These are phyloP conservation scores for Mesaphorura yosii DNA, from an alignment of 1,140 invertebrate species.

Conservation along the genomic window DNA sequence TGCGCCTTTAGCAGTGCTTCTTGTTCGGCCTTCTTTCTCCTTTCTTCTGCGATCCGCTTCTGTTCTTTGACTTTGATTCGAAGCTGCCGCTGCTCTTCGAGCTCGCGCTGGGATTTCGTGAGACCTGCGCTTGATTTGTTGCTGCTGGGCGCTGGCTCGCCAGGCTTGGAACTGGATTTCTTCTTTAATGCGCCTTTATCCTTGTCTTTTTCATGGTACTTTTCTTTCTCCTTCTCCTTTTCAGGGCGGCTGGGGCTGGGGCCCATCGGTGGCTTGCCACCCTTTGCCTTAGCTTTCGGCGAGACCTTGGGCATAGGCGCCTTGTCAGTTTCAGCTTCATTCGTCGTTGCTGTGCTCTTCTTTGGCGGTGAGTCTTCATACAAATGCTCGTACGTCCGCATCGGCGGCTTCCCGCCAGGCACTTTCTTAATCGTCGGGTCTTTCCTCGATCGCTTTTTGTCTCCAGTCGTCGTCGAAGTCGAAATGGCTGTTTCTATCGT, in stretches of 20 bases:
- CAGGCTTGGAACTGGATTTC: neutral
- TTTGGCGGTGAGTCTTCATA: too few species aligned
- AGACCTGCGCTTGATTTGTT: too few species aligned
- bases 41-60: constrained; percentile 9
- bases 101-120: constrained; percentile 1
- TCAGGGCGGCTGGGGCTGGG: too few species aligned
- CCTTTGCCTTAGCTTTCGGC: neutral
- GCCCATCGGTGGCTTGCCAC: neutral
- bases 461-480: neutral
- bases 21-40: constrained; percentile 28
- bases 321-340: neutral
- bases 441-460: constrained; percentile 10
- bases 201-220: neutral
- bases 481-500: too few species aligned
- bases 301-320: neutral
- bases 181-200: neutral
- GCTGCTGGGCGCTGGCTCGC: neutral
- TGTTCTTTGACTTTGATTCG: constrained; percentile 13
- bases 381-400: constrained; percentile 1
- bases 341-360: neutral
- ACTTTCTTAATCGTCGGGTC: constrained; percentile 15
- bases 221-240: neutral
- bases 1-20: constrained; percentile 16
- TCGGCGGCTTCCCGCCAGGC: neutral
- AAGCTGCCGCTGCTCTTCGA: constrained; percentile 2